Evolutionary conservation across 2,113 vertebrate genomes (phyloP), one percentile per base, ranked within the genome.

Genomic region (Nematolebias whitei): DNA sequence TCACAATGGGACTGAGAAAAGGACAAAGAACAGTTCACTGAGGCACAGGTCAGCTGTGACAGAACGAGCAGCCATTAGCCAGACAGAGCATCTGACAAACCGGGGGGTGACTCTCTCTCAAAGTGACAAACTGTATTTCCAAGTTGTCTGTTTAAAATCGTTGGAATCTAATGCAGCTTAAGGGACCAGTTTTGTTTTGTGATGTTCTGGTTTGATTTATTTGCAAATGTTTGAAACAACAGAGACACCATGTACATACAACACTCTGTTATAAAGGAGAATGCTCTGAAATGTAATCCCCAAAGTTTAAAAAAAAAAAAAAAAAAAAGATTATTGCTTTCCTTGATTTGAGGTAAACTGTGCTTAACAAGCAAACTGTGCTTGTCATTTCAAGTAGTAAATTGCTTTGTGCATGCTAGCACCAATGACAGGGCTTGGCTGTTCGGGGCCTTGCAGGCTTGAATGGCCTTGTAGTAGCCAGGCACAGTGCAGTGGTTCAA

Each of bases 1-100:
- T 84, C 87, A 88, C 87, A 78, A 60, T 71, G 89, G 85, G 86
- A 84, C 81, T 71, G 76, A 55, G 74, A 78, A 57, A 62, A 80
- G 71, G 80, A 81, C 54, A 19, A 18, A 67, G 50, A 69, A 48
- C 13, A 57, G 54, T 71, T 74, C 71, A 63, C 63, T 47, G 45
- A 74, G 64, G 74, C 76, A 15, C 66, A 81, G 87, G 82, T 86
- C 87, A 80, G 54, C 65, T 77, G 72, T 76, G 82, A 84, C 80
- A 69, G 45, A 78, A 71, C 51, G 65, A 76, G 73, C 59, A 29
- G 75, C 75, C 40, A 74, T 87, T 84, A 82, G 64, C 68, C 66
- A n/a, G 54, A 57, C 41, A n/a, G 68, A 70, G 67, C 58, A 44
- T 39, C 44, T 55, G 63, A 54, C 64, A 67, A 51, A 64, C 49